Percentiles rank a stretch among this genome's conserved stretches.
phyloP scores from a whole-genome alignment of 2,888 invertebrate species.

The Latrodectus elegans region DNA sequence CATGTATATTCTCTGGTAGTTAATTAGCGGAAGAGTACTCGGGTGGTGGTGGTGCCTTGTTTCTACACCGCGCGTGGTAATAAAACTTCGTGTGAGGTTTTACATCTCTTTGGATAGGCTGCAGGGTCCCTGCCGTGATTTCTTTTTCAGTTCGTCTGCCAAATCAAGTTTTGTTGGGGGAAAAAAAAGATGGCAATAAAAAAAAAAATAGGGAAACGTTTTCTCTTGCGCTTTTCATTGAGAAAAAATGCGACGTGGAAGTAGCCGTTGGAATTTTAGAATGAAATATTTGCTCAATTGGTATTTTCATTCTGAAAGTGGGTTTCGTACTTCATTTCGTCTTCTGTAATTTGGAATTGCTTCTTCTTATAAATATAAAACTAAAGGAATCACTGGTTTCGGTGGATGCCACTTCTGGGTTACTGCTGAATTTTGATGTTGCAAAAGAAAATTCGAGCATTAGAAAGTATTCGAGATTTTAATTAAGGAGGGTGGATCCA shows the following conservation, averaged over 20 bases:
- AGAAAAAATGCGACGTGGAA: not conserved
- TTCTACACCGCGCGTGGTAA: constrained; percentile 1
- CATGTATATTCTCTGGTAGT: not conserved
- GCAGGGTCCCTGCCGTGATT: not conserved
- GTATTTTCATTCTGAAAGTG: too few relatives aligned
- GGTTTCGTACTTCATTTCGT: too few relatives aligned
- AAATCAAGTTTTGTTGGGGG: constrained; percentile 1
- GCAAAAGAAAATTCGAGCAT: too few relatives aligned
- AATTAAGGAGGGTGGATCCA: too few relatives aligned
- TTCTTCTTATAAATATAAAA: too few relatives aligned
- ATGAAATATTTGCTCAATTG: too few relatives aligned
- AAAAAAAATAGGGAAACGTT: not conserved
- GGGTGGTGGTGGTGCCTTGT: constrained; percentile 4
- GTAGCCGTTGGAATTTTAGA: too few relatives aligned
- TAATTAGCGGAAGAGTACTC: constrained; percentile 25
- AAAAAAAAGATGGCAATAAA: not conserved
- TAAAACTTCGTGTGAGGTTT: constrained; percentile 63
- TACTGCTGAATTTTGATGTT: too few relatives aligned
- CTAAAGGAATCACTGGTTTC: too few relatives aligned
- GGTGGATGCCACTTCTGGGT: too few relatives aligned
- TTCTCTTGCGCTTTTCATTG: not conserved
- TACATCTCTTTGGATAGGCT: constrained; percentile 16
- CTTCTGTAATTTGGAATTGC: too few relatives aligned
- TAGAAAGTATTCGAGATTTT: too few relatives aligned
- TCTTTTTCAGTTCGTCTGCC: constrained; percentile 1